These are phyloP conservation scores for Lysandra coridon DNA, from an alignment of 2,888 invertebrate genomes.

Conservation along the genomic window DNA sequence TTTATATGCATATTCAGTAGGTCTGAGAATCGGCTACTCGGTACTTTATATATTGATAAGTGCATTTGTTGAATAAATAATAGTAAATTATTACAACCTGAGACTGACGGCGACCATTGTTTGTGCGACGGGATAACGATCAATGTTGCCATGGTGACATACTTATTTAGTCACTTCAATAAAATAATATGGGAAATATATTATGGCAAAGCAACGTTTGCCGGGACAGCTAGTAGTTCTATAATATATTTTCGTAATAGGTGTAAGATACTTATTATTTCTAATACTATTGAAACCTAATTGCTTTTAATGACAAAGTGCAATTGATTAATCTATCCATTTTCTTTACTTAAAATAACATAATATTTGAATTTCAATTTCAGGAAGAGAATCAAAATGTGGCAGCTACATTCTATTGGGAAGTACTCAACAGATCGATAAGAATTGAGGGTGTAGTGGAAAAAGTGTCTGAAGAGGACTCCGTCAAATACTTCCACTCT, in stretches of 20 bases:
- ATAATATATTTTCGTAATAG: background rate
- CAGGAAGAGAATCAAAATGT: conserved; percentile 92
- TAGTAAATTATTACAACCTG: no score
- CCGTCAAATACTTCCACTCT: conserved; percentile 90
- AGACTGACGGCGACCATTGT: no score
- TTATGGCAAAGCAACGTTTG: no score
- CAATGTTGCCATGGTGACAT: no score
- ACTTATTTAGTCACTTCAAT: no score
- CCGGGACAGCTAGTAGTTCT: no score
- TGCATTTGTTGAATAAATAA: no score
- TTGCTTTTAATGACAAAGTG: background rate
- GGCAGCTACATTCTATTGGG: conserved; percentile 96
- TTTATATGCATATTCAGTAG: no score
- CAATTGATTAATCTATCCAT: background rate
- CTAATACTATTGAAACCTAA: background rate
- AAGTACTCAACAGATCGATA: conserved; percentile 88
- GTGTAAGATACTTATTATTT: background rate
- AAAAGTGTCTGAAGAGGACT: conserved; percentile 87
- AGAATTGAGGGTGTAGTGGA: conserved; percentile 93
- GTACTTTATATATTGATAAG: no score
- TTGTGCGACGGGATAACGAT: no score
- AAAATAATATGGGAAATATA: no score
- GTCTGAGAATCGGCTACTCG: no score
- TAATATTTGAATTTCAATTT: conserved; percentile 45
- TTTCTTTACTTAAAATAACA: background rate